Conservation (phyloP, 2,797 vertebrate species). For the Glyptemys insculpta region DNA sequence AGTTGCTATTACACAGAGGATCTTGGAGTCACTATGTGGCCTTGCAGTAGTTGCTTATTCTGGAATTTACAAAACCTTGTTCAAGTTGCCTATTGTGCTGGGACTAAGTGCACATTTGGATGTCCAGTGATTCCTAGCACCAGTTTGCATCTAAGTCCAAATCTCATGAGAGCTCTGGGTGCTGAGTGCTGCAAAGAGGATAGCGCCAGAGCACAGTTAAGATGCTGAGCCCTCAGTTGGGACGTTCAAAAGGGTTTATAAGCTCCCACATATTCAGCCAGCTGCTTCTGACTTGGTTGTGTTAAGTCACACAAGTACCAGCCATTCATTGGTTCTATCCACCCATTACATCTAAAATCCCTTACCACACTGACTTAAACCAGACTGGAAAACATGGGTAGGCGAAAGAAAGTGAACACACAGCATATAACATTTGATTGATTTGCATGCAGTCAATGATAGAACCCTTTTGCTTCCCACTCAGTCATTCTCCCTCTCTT, state of each 20-base stretch:
- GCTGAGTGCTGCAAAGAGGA: background rate
- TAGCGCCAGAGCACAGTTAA: background rate
- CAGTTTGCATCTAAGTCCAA: background rate
- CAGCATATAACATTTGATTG: background rate
- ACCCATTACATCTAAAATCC: background rate
- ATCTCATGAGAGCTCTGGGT: background rate
- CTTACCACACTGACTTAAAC: background rate
- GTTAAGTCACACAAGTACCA: background rate
- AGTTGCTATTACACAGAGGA: background rate
- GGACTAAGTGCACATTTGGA: background rate
- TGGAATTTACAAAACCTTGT: background rate
- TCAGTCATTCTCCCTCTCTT: background rate
- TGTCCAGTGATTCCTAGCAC: background rate
- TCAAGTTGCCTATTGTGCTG: background rate
- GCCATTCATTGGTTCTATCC: background rate
- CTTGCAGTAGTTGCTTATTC: background rate
- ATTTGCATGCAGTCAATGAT: background rate
- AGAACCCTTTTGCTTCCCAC: background rate
- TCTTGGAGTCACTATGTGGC: background rate
- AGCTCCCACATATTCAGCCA: background rate
- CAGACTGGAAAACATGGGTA: background rate
- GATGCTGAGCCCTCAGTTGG: background rate
- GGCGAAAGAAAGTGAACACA: background rate
- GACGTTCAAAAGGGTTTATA: background rate
- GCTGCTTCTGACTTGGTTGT: background rate